Conservation (phyloP, 2,113 vertebrate genomes). For the Pontoporia blainvillei region DNA sequence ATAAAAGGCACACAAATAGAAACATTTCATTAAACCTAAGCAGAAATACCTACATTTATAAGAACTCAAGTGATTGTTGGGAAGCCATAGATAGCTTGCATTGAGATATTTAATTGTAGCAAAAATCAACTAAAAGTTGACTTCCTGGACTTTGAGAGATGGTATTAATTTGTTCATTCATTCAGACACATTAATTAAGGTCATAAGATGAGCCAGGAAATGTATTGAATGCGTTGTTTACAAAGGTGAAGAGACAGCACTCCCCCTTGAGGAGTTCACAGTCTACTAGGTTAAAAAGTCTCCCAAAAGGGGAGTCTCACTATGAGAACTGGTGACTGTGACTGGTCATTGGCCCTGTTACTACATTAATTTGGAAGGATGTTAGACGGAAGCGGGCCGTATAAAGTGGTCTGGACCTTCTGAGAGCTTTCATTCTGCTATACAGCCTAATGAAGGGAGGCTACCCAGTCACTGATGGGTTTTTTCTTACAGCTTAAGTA, state of each 20-base stretch:
- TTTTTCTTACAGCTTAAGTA: background rate
- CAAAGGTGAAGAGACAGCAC: background rate
- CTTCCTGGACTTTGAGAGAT: background rate
- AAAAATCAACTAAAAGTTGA: background rate
- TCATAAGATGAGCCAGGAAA: background rate
- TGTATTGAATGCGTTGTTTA: background rate
- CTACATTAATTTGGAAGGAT: background rate
- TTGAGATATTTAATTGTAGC: background rate
- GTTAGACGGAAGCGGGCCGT: background rate
- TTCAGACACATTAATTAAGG: background rate
- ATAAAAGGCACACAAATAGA: background rate
- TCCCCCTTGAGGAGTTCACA: background rate
- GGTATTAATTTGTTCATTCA: background rate
- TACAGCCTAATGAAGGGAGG: background rate
- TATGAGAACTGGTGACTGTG: background rate
- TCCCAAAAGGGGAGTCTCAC: background rate
- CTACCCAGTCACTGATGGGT: background rate
- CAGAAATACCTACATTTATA: background rate
- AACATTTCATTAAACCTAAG: background rate
- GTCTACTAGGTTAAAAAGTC: background rate
- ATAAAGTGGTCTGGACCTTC: background rate
- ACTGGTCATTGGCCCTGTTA: background rate
- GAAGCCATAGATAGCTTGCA: background rate
- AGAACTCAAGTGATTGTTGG: background rate
- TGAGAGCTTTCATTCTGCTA: background rate